These are phyloP conservation scores for Anolis apletophallus DNA, from an alignment of 2,797 vertebrate species.

Conservation along the genomic window DNA sequence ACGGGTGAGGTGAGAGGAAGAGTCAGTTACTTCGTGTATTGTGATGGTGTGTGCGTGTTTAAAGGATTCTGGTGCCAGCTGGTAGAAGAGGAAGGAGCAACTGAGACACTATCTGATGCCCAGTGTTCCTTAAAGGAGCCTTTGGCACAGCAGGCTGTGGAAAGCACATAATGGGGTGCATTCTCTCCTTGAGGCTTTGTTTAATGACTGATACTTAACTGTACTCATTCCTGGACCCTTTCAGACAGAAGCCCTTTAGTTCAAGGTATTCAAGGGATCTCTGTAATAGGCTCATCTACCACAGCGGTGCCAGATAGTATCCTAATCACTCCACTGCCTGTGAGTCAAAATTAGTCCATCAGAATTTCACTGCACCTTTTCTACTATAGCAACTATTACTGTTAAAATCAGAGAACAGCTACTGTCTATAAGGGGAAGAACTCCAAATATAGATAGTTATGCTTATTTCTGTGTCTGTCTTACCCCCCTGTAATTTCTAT, in stretches of 20 bases:
- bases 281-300: conserved; percentile 31
- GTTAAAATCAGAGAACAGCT: not conserved
- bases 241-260: conserved; percentile 34
- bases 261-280: conserved; percentile 30
- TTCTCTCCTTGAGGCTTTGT: conserved; percentile 3
- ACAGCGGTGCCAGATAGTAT: not conserved
- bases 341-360: not conserved
- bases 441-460: not conserved
- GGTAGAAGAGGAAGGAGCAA: conserved; percentile 41
- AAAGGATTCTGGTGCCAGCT: conserved; percentile 6
- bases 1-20: conserved; percentile 1
- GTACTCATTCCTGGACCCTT: conserved; percentile 11
- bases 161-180: conserved; percentile 39
- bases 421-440: not conserved
- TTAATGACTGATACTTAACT: not conserved
- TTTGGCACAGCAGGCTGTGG: conserved; percentile 24
- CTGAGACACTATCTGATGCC: conserved; percentile 49
- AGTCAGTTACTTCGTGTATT: not conserved
- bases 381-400: no score
- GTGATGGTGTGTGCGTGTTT: not conserved
- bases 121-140: not conserved
- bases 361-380: not conserved
- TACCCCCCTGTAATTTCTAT: not conserved
- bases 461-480: not conserved
- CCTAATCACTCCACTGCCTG: not conserved